phyloP scores from a whole-genome alignment of 2,797 vertebrate species.

The Pyrrhura leucotis region DNA sequence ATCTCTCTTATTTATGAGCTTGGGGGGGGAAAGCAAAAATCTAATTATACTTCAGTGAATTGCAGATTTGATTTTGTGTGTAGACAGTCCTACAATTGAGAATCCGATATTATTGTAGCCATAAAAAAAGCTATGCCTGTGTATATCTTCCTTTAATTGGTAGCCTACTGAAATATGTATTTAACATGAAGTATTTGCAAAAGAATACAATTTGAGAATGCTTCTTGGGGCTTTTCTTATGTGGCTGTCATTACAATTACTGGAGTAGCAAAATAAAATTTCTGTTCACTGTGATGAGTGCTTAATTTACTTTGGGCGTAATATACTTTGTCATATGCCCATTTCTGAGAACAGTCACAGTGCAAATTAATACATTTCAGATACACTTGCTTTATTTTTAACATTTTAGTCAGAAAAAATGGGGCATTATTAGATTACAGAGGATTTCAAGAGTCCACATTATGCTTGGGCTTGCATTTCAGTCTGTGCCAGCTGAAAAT shows the following conservation, averaged over 20 bases:
- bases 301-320: neutral
- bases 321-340: neutral
- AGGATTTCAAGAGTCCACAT: neutral
- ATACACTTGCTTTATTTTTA: neutral
- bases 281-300: neutral
- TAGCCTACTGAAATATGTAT: neutral
- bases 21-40: neutral
- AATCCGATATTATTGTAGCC: neutral
- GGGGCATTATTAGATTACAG: neutral
- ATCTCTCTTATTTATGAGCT: neutral
- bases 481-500: neutral
- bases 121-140: neutral
- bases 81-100: neutral
- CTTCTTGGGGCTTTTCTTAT: neutral
- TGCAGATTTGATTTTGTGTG: neutral
- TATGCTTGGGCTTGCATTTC: neutral
- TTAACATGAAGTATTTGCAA: neutral
- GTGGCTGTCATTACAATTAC: neutral
- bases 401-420: neutral
- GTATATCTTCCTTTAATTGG: slow-evolving; percentile 36
- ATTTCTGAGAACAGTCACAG: neutral
- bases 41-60: slow-evolving; percentile 13
- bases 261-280: neutral
- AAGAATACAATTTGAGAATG: neutral
- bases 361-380: neutral